A percentile compares a stretch with the other conserved stretches of the same genome.
Conservation (phyloP, 2,113 vertebrate species). For the Microcebus ravelobensis region DNA sequence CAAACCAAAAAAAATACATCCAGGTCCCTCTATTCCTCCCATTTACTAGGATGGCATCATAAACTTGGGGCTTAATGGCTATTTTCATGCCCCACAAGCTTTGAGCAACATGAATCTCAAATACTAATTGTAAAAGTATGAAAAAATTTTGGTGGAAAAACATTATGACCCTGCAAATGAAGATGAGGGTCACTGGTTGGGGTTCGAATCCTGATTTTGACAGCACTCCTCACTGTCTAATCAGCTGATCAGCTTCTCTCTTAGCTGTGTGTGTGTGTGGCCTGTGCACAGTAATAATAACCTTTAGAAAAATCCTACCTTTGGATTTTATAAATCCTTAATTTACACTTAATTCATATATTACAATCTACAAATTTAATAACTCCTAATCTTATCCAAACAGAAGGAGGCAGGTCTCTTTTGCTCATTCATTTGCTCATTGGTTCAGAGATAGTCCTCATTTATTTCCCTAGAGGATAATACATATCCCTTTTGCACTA, state of each 20-base stretch:
- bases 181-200: neutral
- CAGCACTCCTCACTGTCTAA: neutral
- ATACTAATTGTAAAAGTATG: constrained; percentile 29
- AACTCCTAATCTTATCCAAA: neutral
- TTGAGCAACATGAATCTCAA: constrained; percentile 2
- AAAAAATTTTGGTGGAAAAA: neutral
- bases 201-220: neutral
- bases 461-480: constrained; percentile 22
- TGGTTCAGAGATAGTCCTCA: neutral
- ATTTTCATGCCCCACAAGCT: constrained; percentile 38
- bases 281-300: neutral
- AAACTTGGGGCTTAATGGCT: constrained; percentile 47
- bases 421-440: neutral
- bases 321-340: constrained; percentile 21
- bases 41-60: constrained; percentile 61
- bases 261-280: neutral
- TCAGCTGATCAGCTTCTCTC: neutral
- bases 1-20: constrained; percentile 77
- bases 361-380: neutral
- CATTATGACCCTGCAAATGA: neutral
- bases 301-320: neutral
- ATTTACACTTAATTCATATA: constrained; percentile 35
- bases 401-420: neutral
- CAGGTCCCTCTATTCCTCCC: constrained; percentile 40
- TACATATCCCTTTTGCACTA: neutral